These are phyloP conservation scores for Ara ararauna DNA, from an alignment of 2,797 vertebrate species.

Conservation along the genomic window DNA sequence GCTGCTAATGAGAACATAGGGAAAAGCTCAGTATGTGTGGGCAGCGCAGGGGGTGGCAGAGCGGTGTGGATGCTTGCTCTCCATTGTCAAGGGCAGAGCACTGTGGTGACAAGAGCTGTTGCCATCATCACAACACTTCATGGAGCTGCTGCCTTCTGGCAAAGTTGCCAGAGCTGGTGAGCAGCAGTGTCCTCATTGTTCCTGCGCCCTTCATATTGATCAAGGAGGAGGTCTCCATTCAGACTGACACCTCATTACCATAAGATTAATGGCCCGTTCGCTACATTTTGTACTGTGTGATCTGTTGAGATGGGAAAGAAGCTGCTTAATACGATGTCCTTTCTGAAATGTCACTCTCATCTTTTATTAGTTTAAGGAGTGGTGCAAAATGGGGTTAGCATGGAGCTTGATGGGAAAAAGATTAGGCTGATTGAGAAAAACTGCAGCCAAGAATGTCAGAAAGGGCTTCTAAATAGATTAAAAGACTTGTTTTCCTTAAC, in stretches of 20 bases:
- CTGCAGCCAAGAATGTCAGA: constrained; percentile 49
- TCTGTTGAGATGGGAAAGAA: constrained; percentile 62
- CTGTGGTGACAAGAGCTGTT: constrained; percentile 23
- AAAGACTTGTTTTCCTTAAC: constrained; percentile 37
- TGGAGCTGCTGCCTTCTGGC: constrained; percentile 20
- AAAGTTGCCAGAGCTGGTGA: neutral
- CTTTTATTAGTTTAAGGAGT: constrained; percentile 88
- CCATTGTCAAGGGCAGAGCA: neutral
- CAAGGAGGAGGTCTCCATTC: constrained; percentile 68
- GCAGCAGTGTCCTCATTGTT: neutral
- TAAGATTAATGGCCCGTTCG: constrained; percentile 82
- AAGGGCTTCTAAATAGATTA: constrained; percentile 58
- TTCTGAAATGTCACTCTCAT: constrained; percentile 91
- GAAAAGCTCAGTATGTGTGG: constrained; percentile 6
- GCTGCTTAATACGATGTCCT: constrained; percentile 88
- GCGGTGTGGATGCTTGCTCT: neutral
- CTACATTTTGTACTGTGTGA: constrained; percentile 52
- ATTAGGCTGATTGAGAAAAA: constrained; percentile 68
- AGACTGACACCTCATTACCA: constrained; percentile 84
- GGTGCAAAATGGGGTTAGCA: constrained; percentile 76
- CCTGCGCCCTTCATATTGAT: constrained; percentile 29
- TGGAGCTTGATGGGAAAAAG: constrained; percentile 70
- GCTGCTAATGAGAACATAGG: constrained; percentile 48
- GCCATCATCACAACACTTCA: neutral
- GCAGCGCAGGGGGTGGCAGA: neutral